phyloP scores from a whole-genome alignment of 2,113 vertebrate genomes.

The Capra hircus region DNA sequence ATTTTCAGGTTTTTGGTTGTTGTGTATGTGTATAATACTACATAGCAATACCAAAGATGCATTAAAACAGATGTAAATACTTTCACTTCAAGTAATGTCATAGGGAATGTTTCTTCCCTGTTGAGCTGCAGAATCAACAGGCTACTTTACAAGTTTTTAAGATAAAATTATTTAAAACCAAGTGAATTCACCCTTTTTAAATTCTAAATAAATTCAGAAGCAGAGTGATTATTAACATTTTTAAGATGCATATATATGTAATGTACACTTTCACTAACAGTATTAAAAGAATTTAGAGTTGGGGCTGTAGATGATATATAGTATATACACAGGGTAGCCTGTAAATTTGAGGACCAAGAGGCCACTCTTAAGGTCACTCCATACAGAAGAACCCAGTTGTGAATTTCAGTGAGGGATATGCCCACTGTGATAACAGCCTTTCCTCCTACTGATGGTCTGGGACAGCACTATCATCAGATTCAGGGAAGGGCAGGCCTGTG shows the following conservation, averaged over 20 bases:
- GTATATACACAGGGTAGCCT: neutral
- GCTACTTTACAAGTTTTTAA: neutral
- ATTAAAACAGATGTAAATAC: neutral
- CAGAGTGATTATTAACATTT: neutral
- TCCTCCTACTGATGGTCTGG: neutral
- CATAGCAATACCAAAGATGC: neutral
- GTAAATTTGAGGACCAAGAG: neutral
- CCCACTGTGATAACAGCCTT: neutral
- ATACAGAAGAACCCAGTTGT: neutral
- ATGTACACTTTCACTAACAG: neutral
- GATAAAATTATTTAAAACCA: neutral
- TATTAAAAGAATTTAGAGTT: neutral
- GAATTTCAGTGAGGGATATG: neutral
- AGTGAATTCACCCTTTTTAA: constrained; percentile 7
- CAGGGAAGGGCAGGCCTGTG: neutral
- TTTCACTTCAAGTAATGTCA: neutral
- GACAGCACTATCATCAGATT: neutral
- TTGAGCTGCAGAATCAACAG: neutral
- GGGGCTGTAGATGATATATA: neutral
- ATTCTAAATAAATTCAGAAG: neutral
- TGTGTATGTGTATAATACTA: neutral
- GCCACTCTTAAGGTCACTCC: neutral
- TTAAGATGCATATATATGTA: neutral
- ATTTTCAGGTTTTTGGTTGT: neutral
- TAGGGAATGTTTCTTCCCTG: neutral